Evolutionary conservation across 2,888 invertebrate species (phyloP), one percentile per base, ranked within the genome.

Genomic region (Xiphydria camelus): DNA sequence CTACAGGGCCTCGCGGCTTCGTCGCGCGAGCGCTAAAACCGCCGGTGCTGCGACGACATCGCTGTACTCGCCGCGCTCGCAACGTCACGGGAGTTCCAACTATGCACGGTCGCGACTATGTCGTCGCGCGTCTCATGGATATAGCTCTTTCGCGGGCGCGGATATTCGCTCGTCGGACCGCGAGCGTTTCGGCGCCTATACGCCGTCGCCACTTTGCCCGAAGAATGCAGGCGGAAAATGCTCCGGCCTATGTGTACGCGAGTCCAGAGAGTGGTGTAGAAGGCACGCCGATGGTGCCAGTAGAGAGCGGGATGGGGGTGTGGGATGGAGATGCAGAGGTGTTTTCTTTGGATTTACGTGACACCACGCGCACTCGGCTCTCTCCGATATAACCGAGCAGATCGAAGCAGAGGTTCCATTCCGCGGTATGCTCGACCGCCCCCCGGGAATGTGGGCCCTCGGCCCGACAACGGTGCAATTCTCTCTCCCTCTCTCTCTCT

Each of bases 321-420:
- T 42, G 44, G 47, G 58, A 51, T 55, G 46, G 52, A 56, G 61
- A 57, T 50, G 50, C 47, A 59, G 57, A 57, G 55, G 52, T 62
- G 60, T 66, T 67, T 68, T 66, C 61, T 64, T 62, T 61, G 60
- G 64, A 64, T 69, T 69, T 63, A 64, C 62, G 61, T 61, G 66
- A 68, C 61, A 61, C 61, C 60, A 49, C 59, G 61, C 55, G 59
- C 56, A 48, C 51, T 55, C 41, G 45, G 46, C 47, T 51, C 53
- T n/a, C 49, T 53, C 41, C 54, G 55, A 62, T 62, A 65, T 62
- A 61, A 64, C 53, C 53, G 45, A 55, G 52, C 53, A 57, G 64
- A 65, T 66, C 65, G 62, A 64, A 69, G 57, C 57, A 49, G 58
- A 66, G 61, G 56, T 59, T 61, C 61, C 58, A 64, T 69, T 59